These are phyloP conservation scores for Pyralis farinalis DNA, from an alignment of 2,888 invertebrate genomes.

Conservation along the genomic window DNA sequence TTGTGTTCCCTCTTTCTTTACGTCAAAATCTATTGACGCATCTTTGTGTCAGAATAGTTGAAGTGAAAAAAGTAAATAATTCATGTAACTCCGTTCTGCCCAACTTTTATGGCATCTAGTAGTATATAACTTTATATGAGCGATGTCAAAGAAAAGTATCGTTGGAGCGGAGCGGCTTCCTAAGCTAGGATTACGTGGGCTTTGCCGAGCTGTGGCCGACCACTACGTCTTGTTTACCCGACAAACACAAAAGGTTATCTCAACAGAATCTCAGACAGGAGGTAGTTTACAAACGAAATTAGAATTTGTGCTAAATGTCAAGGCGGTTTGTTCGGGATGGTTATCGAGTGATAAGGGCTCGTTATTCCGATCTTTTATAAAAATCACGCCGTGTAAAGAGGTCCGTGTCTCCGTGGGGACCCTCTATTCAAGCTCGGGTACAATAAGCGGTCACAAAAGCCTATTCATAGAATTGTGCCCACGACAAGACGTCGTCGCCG, in stretches of 20 bases:
- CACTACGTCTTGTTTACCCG: conserved; percentile 26
- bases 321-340: conserved; percentile 17
- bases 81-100: background rate
- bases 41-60: conserved; percentile 1
- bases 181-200: conserved; percentile 50
- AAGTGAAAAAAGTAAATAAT: conserved; percentile 7
- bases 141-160: conserved; percentile 20
- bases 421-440: conserved; percentile 35
- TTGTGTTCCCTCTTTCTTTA: conserved; percentile 2
- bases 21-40: conserved; percentile 2
- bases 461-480: conserved; percentile 44
- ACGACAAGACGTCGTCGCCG: conserved; percentile 27
- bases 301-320: conserved; percentile 22
- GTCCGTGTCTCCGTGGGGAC: conserved; percentile 25
- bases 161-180: conserved; percentile 35
- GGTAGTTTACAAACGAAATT: conserved; percentile 15
- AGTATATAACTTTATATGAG: conserved; percentile 7
- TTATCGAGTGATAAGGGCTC: conserved; percentile 10
- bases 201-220: conserved; percentile 31
- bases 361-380: conserved; percentile 27
- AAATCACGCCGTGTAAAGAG: conserved; percentile 36
- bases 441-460: conserved; percentile 46
- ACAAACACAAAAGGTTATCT: conserved; percentile 28
- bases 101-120: conserved; percentile 5
- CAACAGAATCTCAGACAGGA: conserved; percentile 11